Conservation (phyloP, 2,888 invertebrate species). For the Uloborus plumipes region DNA sequence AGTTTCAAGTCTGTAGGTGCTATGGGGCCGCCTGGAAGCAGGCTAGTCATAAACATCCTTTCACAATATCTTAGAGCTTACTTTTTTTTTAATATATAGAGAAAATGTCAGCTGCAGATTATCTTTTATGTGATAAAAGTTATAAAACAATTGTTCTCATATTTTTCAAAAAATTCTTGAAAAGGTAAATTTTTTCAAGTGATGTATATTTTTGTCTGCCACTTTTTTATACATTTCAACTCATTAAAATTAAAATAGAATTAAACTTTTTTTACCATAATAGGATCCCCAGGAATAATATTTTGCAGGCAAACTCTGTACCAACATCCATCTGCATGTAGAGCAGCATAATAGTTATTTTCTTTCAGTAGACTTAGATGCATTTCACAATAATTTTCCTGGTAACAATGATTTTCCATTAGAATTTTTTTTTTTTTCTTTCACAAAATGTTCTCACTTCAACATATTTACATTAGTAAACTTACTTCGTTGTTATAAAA, state of each 20-base stretch:
- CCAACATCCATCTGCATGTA: slow-evolving; percentile 78
- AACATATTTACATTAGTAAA: neutral
- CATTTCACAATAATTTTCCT: slow-evolving; percentile 55
- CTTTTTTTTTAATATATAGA: too few species aligned
- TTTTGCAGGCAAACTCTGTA: slow-evolving; percentile 74
- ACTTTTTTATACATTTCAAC: neutral
- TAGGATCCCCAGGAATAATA: slow-evolving; percentile 19
- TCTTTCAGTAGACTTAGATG: slow-evolving; percentile 30
- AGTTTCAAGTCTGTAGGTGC: too few species aligned
- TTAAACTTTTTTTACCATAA: slow-evolving; percentile 12
- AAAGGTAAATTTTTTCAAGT: too few species aligned
- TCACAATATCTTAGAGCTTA: too few species aligned
- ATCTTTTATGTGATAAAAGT: too few species aligned
- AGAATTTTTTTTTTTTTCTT: neutral
- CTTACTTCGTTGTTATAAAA: slow-evolving; percentile 28
- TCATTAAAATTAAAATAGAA: neutral
- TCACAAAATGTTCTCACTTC: neutral
- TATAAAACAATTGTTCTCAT: too few species aligned
- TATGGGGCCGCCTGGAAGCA: too few species aligned
- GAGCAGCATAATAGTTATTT: slow-evolving; percentile 74
- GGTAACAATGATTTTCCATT: neutral
- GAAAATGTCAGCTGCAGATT: too few species aligned
- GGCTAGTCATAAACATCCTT: too few species aligned
- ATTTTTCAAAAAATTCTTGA: too few species aligned
- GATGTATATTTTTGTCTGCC: too few species aligned